Conservation (phyloP, 2,888 invertebrate genomes). For the Theodoxus fluviatilis region DNA sequence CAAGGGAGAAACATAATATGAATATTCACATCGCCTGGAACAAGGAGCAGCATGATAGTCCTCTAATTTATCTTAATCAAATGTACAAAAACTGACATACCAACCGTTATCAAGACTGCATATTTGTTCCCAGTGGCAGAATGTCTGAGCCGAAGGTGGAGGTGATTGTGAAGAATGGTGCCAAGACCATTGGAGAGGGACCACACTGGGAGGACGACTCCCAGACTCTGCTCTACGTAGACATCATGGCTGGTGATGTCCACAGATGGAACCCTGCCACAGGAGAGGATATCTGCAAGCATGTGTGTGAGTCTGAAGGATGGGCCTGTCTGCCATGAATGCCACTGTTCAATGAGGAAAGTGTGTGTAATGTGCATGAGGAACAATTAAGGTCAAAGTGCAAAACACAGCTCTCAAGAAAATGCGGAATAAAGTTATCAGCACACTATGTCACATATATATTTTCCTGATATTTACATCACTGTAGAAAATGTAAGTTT, state of each 20-base stretch:
- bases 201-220: slow-evolving; percentile 61
- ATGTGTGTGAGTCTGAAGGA: slow-evolving; percentile 45
- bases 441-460: too few relatives aligned
- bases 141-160: slow-evolving; percentile 39
- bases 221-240: slow-evolving; percentile 53
- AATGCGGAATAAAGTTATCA: too few relatives aligned
- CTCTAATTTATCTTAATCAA: not conserved
- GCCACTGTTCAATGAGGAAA: too few relatives aligned
- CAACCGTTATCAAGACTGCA: too few relatives aligned
- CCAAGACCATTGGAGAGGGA: slow-evolving; percentile 53
- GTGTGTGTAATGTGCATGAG: too few relatives aligned
- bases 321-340: slow-evolving; percentile 35
- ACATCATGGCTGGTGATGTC: slow-evolving; percentile 49
- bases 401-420: too few relatives aligned
- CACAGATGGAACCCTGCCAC: slow-evolving; percentile 52
- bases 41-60: not conserved
- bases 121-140: too few relatives aligned
- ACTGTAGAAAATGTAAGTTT: too few relatives aligned
- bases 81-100: too few relatives aligned
- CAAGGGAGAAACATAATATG: not conserved
- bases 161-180: slow-evolving; percentile 42
- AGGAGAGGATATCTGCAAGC: slow-evolving; percentile 40
- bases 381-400: too few relatives aligned
- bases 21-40: not conserved
- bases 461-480: too few relatives aligned